Evolutionary conservation across 2,113 vertebrate species (phyloP).

Genomic region (Illadopsis cleaveri): DNA sequence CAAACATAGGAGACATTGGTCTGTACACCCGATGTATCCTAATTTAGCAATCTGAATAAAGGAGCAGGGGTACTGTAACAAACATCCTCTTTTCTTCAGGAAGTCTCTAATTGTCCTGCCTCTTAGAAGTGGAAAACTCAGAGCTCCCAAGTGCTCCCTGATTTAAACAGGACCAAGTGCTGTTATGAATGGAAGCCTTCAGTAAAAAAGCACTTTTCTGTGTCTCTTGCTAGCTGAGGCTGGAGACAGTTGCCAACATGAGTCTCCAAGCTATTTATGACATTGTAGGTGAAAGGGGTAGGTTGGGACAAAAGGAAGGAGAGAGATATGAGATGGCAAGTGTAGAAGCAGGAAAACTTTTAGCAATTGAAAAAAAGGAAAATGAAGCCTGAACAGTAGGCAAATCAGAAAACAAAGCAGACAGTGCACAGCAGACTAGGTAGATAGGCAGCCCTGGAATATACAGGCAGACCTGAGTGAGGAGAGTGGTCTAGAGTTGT

Average conservation of each 20-base stretch:
- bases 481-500: background rate
- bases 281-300: background rate
- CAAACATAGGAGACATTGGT: background rate
- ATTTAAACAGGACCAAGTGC: background rate
- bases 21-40: background rate
- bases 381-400: background rate
- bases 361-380: background rate
- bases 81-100: background rate
- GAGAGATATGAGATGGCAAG: background rate
- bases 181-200: background rate
- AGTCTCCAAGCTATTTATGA: background rate
- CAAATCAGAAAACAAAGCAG: background rate
- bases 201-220: background rate
- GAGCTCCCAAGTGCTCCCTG: background rate
- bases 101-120: background rate
- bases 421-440: background rate
- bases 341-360: background rate
- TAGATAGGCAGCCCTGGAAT: background rate
- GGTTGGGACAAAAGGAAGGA: background rate
- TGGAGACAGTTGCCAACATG: rapidly evolving
- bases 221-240: background rate
- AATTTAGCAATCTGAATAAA: background rate
- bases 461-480: background rate
- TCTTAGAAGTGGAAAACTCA: background rate
- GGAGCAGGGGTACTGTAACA: background rate